Conservation (phyloP, 2,797 vertebrate species). For the Halcyon badia region DNA sequence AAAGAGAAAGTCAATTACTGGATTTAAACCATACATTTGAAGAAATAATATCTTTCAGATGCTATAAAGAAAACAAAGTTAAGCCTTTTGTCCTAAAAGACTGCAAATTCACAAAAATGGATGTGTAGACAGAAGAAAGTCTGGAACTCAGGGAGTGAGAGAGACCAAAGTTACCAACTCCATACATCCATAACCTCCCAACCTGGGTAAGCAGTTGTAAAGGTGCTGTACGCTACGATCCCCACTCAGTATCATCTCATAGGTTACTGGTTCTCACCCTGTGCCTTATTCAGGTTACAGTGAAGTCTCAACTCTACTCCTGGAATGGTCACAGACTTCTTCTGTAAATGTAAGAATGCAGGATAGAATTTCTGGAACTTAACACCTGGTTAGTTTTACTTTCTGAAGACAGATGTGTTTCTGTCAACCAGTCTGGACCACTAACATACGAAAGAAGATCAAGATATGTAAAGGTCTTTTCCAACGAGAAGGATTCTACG, state of each 20-base stretch:
- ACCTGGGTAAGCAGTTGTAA: fast-evolving
- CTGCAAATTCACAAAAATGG: background rate
- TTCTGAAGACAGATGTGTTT: background rate
- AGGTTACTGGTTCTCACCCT: background rate
- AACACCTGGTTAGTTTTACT: background rate
- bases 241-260: background rate
- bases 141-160: background rate
- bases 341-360: fast-evolving
- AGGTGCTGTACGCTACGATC: fast-evolving
- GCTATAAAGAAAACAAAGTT: background rate
- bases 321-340: background rate
- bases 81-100: background rate
- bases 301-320: background rate
- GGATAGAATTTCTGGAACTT: background rate
- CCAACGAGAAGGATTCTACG: too few relatives aligned
- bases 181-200: background rate
- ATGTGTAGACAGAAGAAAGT: background rate
- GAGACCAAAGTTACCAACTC: background rate
- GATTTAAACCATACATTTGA: background rate
- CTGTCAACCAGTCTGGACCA: background rate
- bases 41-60: background rate
- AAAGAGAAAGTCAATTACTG: background rate
- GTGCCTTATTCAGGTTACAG: background rate
- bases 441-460: background rate
- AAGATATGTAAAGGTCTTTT: background rate